Percentiles rank a stretch among this genome's conserved stretches.
Conservation (phyloP, 2,113 vertebrate genomes). For the Puntigrus tetrazona region DNA sequence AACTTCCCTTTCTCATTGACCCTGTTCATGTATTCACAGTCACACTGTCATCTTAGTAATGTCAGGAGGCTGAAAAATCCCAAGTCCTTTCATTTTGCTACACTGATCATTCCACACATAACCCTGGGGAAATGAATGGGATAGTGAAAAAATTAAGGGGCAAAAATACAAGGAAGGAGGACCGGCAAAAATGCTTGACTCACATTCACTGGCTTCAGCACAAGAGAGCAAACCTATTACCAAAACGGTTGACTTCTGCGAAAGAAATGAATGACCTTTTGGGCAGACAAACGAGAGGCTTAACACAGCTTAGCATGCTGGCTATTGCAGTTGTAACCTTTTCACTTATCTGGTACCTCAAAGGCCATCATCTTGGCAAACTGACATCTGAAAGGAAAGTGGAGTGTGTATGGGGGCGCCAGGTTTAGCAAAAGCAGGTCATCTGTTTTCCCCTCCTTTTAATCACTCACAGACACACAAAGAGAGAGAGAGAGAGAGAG, state of each 20-base stretch:
- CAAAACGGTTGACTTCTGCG: constrained; percentile 37
- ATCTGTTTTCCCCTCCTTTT: neutral
- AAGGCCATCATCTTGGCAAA: constrained; percentile 65
- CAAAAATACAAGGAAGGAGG: neutral
- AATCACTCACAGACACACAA: too few relatives aligned
- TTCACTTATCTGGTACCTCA: constrained; percentile 63
- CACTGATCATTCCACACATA: constrained; percentile 4
- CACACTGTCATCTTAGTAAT: neutral
- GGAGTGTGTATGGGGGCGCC: neutral
- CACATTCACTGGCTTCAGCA: constrained; percentile 7
- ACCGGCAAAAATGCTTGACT: neutral
- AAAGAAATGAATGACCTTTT: constrained; percentile 44
- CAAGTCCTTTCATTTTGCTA: neutral
- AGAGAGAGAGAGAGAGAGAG: too few relatives aligned
- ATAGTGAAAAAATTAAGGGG: neutral
- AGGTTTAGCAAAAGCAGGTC: neutral
- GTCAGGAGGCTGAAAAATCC: neutral
- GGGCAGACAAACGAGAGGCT: constrained; percentile 49
- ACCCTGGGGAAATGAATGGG: neutral
- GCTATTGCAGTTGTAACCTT: constrained; percentile 62
- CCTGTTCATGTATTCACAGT: neutral
- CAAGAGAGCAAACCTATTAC: constrained; percentile 25
- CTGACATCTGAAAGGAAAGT: constrained; percentile 49
- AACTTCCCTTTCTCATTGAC: neutral
- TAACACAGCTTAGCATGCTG: constrained; percentile 48